Conservation (phyloP, 2,888 invertebrate species). For the Seira ritae region DNA sequence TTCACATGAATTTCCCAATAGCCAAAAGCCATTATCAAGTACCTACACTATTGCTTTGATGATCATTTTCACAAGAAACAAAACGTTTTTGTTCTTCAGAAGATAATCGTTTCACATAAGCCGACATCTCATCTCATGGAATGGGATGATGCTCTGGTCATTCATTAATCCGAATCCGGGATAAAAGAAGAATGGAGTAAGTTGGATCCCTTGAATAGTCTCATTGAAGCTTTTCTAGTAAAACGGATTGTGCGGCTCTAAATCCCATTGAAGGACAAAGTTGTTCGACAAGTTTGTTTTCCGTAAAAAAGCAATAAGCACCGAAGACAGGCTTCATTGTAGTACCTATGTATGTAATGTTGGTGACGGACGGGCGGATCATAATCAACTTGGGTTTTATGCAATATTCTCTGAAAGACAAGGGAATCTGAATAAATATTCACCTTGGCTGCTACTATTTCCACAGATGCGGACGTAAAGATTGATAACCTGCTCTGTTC, state of each 20-base stretch:
- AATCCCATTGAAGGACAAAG: slow-evolving; percentile 33
- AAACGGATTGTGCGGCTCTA: slow-evolving; percentile 31
- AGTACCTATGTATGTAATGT: too few relatives aligned
- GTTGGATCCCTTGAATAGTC: not conserved
- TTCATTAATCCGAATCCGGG: slow-evolving; percentile 37
- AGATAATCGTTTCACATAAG: slow-evolving; percentile 54
- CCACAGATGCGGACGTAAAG: too few relatives aligned
- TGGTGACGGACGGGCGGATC: too few relatives aligned
- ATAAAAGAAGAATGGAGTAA: slow-evolving; percentile 15
- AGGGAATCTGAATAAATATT: too few relatives aligned
- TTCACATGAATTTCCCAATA: slow-evolving; percentile 31
- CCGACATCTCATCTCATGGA: slow-evolving; percentile 21
- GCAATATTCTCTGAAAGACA: too few relatives aligned
- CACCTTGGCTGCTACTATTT: too few relatives aligned
- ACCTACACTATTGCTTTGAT: slow-evolving; percentile 26
- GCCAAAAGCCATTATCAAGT: slow-evolving; percentile 50
- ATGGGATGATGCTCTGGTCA: slow-evolving; percentile 32
- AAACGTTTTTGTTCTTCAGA: slow-evolving; percentile 14
- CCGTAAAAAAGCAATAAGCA: not conserved
- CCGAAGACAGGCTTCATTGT: too few relatives aligned
- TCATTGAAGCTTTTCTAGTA: slow-evolving; percentile 14
- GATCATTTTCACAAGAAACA: slow-evolving; percentile 42
- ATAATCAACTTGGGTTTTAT: too few relatives aligned
- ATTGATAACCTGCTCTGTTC: too few relatives aligned
- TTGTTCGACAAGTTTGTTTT: slow-evolving; percentile 46